Conservation (phyloP, 2,797 vertebrate genomes). For the Oceanodroma leucorhoa region DNA sequence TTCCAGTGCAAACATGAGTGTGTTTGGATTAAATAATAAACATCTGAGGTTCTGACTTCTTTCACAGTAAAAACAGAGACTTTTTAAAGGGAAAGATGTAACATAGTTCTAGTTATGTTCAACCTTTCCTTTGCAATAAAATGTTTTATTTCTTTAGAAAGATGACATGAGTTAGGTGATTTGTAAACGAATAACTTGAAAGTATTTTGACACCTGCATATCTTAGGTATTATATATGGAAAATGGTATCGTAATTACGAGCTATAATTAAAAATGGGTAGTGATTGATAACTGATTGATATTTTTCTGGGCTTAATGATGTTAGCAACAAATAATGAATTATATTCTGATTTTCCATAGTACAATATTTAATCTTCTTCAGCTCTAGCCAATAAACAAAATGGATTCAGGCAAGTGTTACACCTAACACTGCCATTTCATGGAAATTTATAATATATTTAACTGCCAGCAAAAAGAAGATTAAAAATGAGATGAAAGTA, state of each 20-base stretch:
- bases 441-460: background rate
- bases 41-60: background rate
- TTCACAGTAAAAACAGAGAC: background rate
- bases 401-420: background rate
- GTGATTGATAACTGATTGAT: background rate
- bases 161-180: background rate
- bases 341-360: background rate
- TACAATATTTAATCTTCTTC: background rate
- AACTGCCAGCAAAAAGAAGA: background rate
- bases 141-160: background rate
- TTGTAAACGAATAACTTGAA: background rate
- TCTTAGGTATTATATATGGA: background rate
- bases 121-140: background rate
- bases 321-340: background rate
- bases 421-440: background rate
- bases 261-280: background rate
- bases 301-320: background rate
- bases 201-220: background rate
- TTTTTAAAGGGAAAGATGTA: background rate
- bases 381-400: background rate
- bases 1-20: background rate
- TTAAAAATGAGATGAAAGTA: background rate
- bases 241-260: background rate
- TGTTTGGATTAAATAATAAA: conserved; percentile 5
- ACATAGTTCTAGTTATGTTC: background rate